These are phyloP conservation scores for Pseudolycoriella hygida DNA, from an alignment of 2,888 invertebrate genomes.

Conservation along the genomic window DNA sequence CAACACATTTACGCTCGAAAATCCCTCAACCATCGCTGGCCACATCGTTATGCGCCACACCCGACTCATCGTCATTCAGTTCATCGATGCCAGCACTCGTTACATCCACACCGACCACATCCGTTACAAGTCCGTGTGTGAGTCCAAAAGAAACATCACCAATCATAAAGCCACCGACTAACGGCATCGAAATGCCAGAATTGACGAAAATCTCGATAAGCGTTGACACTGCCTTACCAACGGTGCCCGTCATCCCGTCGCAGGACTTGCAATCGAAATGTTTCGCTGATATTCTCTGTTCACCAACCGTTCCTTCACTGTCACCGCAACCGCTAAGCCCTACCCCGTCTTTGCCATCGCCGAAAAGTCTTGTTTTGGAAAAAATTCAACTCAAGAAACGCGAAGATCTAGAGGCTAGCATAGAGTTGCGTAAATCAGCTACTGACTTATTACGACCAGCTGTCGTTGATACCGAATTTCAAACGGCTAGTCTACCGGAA, in stretches of 20 bases:
- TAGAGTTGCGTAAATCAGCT: not conserved
- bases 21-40: not conserved
- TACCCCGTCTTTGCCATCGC: slow-evolving; percentile 9
- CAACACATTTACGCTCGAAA: not conserved
- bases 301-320: slow-evolving; percentile 1
- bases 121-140: not conserved
- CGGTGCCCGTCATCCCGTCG: not conserved
- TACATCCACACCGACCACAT: not conserved
- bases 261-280: not conserved
- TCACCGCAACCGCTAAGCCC: slow-evolving; percentile 8
- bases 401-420: not conserved
- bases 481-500: slow-evolving; percentile 16
- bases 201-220: not conserved
- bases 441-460: not conserved
- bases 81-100: not conserved
- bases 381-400: slow-evolving; percentile 12
- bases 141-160: slow-evolving; percentile 1
- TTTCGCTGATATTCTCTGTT: not conserved
- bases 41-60: not conserved
- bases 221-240: not conserved
- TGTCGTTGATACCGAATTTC: slow-evolving; percentile 6
- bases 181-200: slow-evolving; percentile 26
- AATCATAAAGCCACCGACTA: slow-evolving; percentile 6
- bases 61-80: not conserved
- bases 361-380: slow-evolving; percentile 12